Conservation (phyloP, 2,888 invertebrate genomes). For the Drosophila buzzatii region DNA sequence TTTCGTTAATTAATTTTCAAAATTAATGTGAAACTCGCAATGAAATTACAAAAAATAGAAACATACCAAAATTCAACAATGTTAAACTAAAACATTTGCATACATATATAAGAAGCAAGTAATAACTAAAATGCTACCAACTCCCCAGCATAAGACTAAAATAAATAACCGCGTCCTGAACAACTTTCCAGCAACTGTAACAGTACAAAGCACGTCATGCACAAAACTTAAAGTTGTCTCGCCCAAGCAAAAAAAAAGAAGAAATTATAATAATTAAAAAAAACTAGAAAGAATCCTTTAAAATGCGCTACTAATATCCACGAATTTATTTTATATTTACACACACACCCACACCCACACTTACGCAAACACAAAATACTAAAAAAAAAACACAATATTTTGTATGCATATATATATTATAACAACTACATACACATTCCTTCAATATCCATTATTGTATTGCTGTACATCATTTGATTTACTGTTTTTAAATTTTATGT, state of each 20-base stretch:
- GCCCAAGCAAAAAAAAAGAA: slow-evolving; percentile 20
- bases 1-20: slow-evolving; percentile 53
- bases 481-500: background rate
- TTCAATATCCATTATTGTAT: slow-evolving; percentile 43
- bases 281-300: slow-evolving; percentile 20
- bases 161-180: slow-evolving; percentile 38
- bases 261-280: slow-evolving; percentile 20
- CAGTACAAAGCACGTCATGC: slow-evolving; percentile 58
- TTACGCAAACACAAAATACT: slow-evolving; percentile 26
- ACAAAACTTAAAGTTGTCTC: slow-evolving; percentile 37
- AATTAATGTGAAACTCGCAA: slow-evolving; percentile 47
- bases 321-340: slow-evolving; percentile 19
- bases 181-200: slow-evolving; percentile 50
- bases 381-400: slow-evolving; percentile 30
- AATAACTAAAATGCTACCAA: slow-evolving; percentile 42
- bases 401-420: slow-evolving; percentile 48
- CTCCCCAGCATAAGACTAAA: slow-evolving; percentile 14
- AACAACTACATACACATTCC: slow-evolving; percentile 29
- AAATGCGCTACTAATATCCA: slow-evolving; percentile 45
- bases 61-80: slow-evolving; percentile 45
- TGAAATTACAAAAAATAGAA: slow-evolving; percentile 23
- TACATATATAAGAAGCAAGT: slow-evolving; percentile 40
- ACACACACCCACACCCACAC: slow-evolving; percentile 2
- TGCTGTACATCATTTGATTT: slow-evolving; percentile 59
- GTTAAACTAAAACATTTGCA: slow-evolving; percentile 39